Base-by-base conservation (phyloP, 2,888 invertebrate genomes). In the Cheilosia pagana region DNA sequence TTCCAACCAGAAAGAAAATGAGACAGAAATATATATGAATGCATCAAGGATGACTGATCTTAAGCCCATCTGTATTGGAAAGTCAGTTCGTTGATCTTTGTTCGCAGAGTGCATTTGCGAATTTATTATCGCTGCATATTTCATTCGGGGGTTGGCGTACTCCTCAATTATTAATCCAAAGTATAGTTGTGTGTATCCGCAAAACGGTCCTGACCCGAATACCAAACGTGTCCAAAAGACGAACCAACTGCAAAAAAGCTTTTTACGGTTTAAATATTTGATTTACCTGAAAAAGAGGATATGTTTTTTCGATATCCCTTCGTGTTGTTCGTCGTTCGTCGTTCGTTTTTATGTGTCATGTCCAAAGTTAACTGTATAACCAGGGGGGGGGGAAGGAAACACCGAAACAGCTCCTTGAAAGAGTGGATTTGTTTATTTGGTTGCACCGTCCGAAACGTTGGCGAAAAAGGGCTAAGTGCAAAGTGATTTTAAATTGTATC, bases 401-500 rank as follows among this genome's bases (percentile, higher is more conserved):
- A 7, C 28, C 25, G 60, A 55, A 55, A 14, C 14, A 31, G 62
- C 16, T 76, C 63, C 65, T 81, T 39, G 55, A 68, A 82, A 68
- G 70, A 83, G 74, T 79, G 70, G 75, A 79, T 67, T 71, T 79
- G 74, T 79, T 79, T 75, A 75, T 79, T 79, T 39, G 70, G 52
- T 63, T 50, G 57, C 65, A 21, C 53, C 21, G 19, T 14, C 43
- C 35, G 60, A 72, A 10, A 39, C 25, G 19, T 6, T 39, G 41
- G 63, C 14, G 41, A 25, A 21, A 59, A 65, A 70, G 65, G 71
- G 67, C 81, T 67, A 81, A 81, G 85, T 76, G 81, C 50, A 85
- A 85, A 85, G 81, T 85, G 85, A 85, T 85, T 85, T 85, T 85
- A 85, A 85, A 85, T 85, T 85, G 85, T 79, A 85, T 85, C 85